Base-by-base conservation (phyloP, 2,888 invertebrate species). In the Oegoconia quadripuncta region DNA sequence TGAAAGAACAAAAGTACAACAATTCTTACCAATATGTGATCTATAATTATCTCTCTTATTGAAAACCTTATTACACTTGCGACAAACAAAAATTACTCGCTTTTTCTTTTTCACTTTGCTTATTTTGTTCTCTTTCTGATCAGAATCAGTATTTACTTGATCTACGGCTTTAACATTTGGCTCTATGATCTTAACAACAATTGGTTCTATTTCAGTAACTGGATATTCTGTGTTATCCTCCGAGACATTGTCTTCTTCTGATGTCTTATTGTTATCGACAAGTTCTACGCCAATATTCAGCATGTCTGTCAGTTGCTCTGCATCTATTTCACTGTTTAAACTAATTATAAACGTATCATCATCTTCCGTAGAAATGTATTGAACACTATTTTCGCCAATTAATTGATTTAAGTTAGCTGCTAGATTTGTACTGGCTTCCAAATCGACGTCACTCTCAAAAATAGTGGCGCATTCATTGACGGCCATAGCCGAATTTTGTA, bases 341-440 rank as follows among this genome's bases (percentile, higher is more conserved):
- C 82, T 84, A 32, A 87, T 87, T 17, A 87, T 86, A 51, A 87
- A 87, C 0, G 82, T 87, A 43, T 87, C 87, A 42, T 86, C 87
- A 8, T 87, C 76, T 41, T 87, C 87, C 0, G 87, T 86, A 2
- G 83, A 84, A 32, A 87, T 79, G 26, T 87, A 87, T 31, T 86
- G 84, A 1, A 87, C 87, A 39, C 53, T 77, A 43, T 87, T 87
- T 40, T 86, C 88, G 0, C 83, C 84, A 1, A 87, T 87, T 8
- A 87, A 42, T 42, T 86, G 87, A 40, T 83, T 87, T n/a, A 87
- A 54, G 56, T 87, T 86, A 0, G 81, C 84, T 0, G 87, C 81
- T 41, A 87, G 57, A 54, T 79, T 81, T 0, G 81, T 75, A 46
- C 87, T 87, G 0, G 80, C 78, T 59, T 87, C 87, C 39, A 87